phyloP scores from a whole-genome alignment of 2,888 invertebrate genomes.

The Scotopteryx bipunctaria region DNA sequence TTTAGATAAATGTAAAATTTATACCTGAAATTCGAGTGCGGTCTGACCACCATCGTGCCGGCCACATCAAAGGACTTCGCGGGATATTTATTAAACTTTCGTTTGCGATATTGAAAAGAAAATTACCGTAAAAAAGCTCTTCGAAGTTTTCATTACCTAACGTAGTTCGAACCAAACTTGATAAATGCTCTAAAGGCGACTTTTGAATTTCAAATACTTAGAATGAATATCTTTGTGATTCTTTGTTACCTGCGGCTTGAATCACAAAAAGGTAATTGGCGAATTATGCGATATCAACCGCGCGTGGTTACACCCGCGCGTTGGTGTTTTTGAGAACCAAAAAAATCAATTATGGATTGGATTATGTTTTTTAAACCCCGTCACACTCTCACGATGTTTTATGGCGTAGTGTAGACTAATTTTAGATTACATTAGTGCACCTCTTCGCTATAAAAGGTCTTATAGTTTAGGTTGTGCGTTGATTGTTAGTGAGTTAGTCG shows the following conservation, averaged over 20 bases:
- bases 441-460: too few relatives aligned
- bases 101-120: conserved; percentile 45
- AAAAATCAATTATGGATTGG: too few relatives aligned
- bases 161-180: conserved; percentile 26
- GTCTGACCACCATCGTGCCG: conserved; percentile 27
- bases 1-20: conserved; percentile 28
- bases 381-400: too few relatives aligned
- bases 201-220: conserved; percentile 19
- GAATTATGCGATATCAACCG: too few relatives aligned
- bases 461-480: too few relatives aligned
- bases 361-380: too few relatives aligned
- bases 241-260: background rate
- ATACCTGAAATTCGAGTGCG: conserved; percentile 33
- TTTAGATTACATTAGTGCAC: too few relatives aligned
- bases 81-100: conserved; percentile 45
- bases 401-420: too few relatives aligned
- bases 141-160: conserved; percentile 25
- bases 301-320: too few relatives aligned
- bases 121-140: conserved; percentile 46
- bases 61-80: conserved; percentile 49
- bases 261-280: background rate
- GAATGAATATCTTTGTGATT: too few relatives aligned
- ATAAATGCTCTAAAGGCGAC: conserved; percentile 27
- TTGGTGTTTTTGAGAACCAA: too few relatives aligned
- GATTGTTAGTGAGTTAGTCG: too few relatives aligned